Percentiles rank a stretch among this genome's conserved stretches.
phyloP scores from a whole-genome alignment of 2,113 vertebrate species.

The Grallaria varia region DNA sequence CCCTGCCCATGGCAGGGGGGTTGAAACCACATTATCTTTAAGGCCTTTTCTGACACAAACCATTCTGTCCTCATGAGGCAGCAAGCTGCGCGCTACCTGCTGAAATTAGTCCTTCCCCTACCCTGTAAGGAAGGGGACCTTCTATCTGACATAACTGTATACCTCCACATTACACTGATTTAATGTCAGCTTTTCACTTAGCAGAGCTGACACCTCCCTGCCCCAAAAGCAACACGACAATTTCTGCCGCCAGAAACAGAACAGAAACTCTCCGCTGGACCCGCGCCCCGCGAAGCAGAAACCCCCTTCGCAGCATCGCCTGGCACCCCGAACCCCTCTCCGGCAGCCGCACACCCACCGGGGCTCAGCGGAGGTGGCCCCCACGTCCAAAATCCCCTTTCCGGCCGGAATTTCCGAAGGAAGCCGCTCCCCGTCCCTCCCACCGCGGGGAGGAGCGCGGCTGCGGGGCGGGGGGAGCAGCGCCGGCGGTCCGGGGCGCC shows the following conservation, averaged over 20 bases:
- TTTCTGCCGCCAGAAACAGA: not conserved
- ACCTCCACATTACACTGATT: not conserved
- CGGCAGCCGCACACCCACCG: rapidly evolving
- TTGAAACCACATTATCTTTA: not conserved
- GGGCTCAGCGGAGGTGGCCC: rapidly evolving
- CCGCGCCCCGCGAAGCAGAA: rapidly evolving
- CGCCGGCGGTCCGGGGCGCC: no score
- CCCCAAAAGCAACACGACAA: rapidly evolving
- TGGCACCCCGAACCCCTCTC: rapidly evolving
- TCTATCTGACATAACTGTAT: no score
- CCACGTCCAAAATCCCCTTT: rapidly evolving
- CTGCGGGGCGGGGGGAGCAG: no score
- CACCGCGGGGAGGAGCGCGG: not conserved
- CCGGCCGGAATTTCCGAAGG: rapidly evolving
- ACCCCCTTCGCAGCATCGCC: rapidly evolving
- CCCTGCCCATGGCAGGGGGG: not conserved
- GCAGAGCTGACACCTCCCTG: not conserved
- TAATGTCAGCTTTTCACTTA: not conserved
- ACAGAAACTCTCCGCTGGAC: no score
- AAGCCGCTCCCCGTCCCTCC: not conserved
- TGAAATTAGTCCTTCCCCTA: not conserved
- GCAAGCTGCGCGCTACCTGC: rapidly evolving
- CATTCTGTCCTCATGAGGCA: not conserved
- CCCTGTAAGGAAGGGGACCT: no score
- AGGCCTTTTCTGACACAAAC: not conserved